Evolutionary conservation across 2,797 vertebrate genomes (phyloP).

Genomic region (Arremon aurantiirostris): DNA sequence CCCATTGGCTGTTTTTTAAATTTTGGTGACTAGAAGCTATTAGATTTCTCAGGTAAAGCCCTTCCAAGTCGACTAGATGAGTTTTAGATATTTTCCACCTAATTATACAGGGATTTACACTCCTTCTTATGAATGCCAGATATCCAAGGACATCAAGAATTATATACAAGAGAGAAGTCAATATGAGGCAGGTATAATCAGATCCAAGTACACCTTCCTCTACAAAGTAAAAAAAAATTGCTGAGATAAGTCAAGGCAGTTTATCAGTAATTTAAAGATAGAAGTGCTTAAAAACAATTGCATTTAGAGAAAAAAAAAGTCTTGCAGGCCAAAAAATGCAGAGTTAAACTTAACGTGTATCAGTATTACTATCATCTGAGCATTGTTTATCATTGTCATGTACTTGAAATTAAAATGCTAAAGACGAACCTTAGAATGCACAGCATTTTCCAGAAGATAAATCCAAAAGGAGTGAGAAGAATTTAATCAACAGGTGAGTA

Average conservation of each 20-base stretch:
- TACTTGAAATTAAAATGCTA: conserved; percentile 55
- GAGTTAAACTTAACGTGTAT: neutral
- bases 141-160: neutral
- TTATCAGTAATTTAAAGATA: neutral
- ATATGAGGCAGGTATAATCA: fast-evolving
- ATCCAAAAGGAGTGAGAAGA: conserved; percentile 26
- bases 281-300: neutral
- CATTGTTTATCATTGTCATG: neutral
- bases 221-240: neutral
- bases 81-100: neutral
- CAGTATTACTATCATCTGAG: neutral
- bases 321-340: neutral
- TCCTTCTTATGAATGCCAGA: neutral
- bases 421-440: conserved; percentile 23
- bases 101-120: neutral
- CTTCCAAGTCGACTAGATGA: neutral
- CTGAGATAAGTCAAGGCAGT: neutral
- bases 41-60: neutral
- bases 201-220: neutral
- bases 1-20: neutral
- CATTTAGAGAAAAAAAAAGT: neutral
- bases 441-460: conserved; percentile 33
- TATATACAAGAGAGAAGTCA: neutral
- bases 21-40: neutral
- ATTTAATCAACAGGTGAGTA: conserved; percentile 7